A percentile compares a stretch with the other conserved stretches of the same genome.
phyloP scores from a whole-genome alignment of 2,797 vertebrate genomes.

The Mus minutoides region DNA sequence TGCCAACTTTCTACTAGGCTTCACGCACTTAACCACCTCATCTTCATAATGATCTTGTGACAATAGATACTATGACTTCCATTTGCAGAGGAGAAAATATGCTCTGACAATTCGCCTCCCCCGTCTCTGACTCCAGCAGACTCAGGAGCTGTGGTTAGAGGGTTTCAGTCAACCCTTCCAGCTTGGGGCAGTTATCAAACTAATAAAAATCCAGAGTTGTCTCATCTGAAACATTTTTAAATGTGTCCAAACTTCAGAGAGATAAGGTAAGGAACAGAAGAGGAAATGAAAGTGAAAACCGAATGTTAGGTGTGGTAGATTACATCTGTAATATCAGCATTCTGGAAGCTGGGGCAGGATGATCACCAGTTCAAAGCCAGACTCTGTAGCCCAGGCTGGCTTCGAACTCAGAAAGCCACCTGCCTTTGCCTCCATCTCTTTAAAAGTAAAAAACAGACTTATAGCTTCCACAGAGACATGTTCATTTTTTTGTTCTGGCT shows the following conservation, averaged over 20 bases:
- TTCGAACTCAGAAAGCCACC: too few relatives aligned
- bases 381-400: too few relatives aligned
- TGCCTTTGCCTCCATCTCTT: not conserved
- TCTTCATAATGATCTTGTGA: not conserved
- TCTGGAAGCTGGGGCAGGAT: not conserved
- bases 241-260: not conserved
- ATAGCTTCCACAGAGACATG: not conserved
- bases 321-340: not conserved
- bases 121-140: not conserved
- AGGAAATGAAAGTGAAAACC: slow-evolving; percentile 50
- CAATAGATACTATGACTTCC: not conserved
- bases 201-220: slow-evolving; percentile 28
- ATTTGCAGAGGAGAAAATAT: slow-evolving; percentile 33
- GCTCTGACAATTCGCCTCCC: not conserved
- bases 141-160: not conserved
- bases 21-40: slow-evolving; percentile 25
- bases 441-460: not conserved
- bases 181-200: slow-evolving; percentile 1
- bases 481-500: not conserved
- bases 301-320: not conserved
- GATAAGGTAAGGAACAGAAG: slow-evolving; percentile 5
- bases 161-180: slow-evolving; percentile 14
- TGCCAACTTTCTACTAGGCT: not conserved
- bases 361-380: not conserved
- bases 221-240: slow-evolving; percentile 41